A percentile compares a stretch with the other conserved stretches of the same genome.
Evolutionary conservation across 2,888 invertebrate species (phyloP).

Genomic region (Allacma fusca): DNA sequence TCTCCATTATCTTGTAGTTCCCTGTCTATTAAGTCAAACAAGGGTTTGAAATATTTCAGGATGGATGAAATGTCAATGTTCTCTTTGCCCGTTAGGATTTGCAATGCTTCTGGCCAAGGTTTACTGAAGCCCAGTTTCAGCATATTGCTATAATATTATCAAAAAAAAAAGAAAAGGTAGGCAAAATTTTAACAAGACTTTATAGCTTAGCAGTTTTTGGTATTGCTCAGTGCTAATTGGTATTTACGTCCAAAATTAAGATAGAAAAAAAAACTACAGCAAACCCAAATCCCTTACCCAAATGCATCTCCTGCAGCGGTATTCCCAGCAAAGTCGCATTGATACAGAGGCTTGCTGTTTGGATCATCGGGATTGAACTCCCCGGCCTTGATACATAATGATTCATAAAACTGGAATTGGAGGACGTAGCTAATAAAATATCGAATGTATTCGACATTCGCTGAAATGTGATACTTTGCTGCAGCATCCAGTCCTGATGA

Average conservation of each 20-base stretch:
- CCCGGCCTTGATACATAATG: slow-evolving; percentile 65
- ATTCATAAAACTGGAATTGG: slow-evolving; percentile 68
- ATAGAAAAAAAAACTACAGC: neutral
- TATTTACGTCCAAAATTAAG: neutral
- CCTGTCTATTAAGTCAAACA: slow-evolving; percentile 46
- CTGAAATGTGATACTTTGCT: slow-evolving; percentile 64
- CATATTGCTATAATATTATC: slow-evolving; percentile 28
- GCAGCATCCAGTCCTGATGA: slow-evolving; percentile 64
- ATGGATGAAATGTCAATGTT: slow-evolving; percentile 42
- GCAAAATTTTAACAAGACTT: neutral
- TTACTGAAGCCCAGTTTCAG: slow-evolving; percentile 37
- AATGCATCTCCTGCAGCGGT: slow-evolving; percentile 65
- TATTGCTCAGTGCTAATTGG: too few relatives aligned
- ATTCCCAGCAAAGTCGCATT: slow-evolving; percentile 66
- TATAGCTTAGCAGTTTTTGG: too few relatives aligned
- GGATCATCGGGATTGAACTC: slow-evolving; percentile 62
- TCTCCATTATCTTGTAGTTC: slow-evolving; percentile 24
- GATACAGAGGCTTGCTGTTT: slow-evolving; percentile 64
- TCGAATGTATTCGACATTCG: slow-evolving; percentile 61
- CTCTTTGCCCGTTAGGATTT: slow-evolving; percentile 34
- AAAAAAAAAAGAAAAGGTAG: neutral
- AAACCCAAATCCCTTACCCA: slow-evolving; percentile 61
- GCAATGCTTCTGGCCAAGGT: slow-evolving; percentile 49
- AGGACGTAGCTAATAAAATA: slow-evolving; percentile 63
- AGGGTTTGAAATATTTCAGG: slow-evolving; percentile 49